phyloP scores from a whole-genome alignment of 2,113 vertebrate genomes.

The Theristicus caerulescens region DNA sequence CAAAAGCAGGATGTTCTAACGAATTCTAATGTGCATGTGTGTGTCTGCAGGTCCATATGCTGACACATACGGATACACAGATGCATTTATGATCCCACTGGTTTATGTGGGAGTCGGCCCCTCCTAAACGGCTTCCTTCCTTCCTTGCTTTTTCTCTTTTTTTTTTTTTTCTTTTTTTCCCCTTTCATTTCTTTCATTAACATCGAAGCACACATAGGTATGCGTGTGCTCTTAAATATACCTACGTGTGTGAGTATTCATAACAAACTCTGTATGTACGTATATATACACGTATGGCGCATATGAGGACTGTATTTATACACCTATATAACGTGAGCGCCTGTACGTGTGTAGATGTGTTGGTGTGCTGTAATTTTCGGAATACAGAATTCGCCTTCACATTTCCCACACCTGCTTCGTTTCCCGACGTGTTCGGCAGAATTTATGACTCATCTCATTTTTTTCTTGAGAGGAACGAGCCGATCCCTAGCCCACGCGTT shows the following conservation, averaged over 20 bases:
- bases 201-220: not conserved
- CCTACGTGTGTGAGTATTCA: not conserved
- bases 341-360: not conserved
- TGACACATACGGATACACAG: not conserved
- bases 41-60: not conserved
- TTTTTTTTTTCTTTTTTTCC: not conserved
- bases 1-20: conserved; percentile 39
- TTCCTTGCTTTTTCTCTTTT: not conserved
- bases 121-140: not conserved
- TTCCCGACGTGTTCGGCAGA: not conserved
- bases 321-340: not conserved
- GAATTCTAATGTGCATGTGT: not conserved
- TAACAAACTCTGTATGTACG: not conserved
- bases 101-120: not conserved
- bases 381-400: not conserved
- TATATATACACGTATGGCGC: not conserved
- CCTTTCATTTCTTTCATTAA: not conserved
- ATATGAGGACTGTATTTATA: not conserved
- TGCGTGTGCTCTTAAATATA: not conserved
- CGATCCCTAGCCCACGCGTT: not conserved
- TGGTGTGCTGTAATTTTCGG: not conserved
- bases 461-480: not conserved
- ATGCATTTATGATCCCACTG: not conserved
- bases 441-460: not conserved
- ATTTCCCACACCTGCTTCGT: not conserved